Base-by-base conservation (phyloP, 2,888 invertebrate genomes). In the Scrobipalpa atriplicella region DNA sequence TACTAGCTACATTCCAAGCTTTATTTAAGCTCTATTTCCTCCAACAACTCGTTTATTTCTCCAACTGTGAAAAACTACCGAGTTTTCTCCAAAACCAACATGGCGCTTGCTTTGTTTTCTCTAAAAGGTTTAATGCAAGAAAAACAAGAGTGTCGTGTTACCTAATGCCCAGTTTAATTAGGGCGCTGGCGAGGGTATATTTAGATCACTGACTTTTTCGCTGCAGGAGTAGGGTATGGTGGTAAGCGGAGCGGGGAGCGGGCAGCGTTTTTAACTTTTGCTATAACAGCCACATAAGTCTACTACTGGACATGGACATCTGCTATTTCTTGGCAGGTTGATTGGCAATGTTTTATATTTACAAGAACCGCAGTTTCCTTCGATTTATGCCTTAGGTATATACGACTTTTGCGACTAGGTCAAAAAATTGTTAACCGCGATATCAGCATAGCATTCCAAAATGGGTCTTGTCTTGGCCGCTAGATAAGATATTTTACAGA, bases 141-240 rank as follows among this genome's bases (percentile, higher is more conserved):
- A 75, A 77, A 78, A 78, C 75, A 79, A 75, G 54, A 68, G 85
- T 83, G 78, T 86, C 84, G 70, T 65, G 75, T 86, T 86, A 80
- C 86, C 73, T 71, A 72, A 72, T 74, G 75, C 47, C 10, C 18
- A 6, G 58, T 52, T 82, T 79, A 84, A 85, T 85, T 82, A 78
- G 85, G 74, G 66, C 85, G 76, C 67, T 2, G 29, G 68, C 62
- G 73, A n/a, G 47, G 47, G 47, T 85, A 83, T 80, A 82, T 79
- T 78, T 84, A 83, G 83, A 78, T 75, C 75, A 79, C 77, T 78
- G 76, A 81, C 78, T 83, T 81, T 78, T 79, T 74, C 74, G 75
- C 78, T 75, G 75, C 79, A 76, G 76, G 70, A 6, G 8, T 13
- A 13, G 64, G 18, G n/a, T n/a, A 29, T 9, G 19, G 62, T 52